These are phyloP conservation scores for Neodiprion lecontei DNA, from an alignment of 1,140 invertebrate genomes.

Conservation along the genomic window DNA sequence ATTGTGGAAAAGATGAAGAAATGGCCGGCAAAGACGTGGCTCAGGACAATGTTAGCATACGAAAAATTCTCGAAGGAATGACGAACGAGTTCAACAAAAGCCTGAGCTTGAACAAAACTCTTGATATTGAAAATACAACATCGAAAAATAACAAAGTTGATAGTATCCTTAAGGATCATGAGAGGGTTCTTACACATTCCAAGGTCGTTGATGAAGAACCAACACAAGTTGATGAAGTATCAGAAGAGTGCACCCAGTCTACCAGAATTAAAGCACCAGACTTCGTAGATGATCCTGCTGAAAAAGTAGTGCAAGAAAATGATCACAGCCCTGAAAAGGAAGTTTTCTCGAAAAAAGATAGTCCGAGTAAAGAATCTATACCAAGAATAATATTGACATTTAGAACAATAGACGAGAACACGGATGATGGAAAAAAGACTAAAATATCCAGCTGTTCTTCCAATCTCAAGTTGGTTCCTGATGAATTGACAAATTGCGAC, in stretches of 20 bases:
- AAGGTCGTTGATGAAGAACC: not conserved
- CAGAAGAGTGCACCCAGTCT: conserved; percentile 14
- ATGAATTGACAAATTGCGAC: conserved; percentile 54
- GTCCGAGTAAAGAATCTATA: conserved; percentile 45
- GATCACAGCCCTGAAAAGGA: conserved; percentile 28
- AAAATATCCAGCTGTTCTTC: conserved; percentile 58
- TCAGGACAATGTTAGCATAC: conserved; percentile 54
- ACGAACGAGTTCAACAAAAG: conserved; percentile 61
- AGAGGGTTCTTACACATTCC: not conserved
- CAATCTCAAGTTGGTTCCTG: conserved; percentile 52
- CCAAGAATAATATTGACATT: conserved; percentile 58
- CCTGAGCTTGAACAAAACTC: conserved; percentile 23
- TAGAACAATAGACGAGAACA: conserved; percentile 58
- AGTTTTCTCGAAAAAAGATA: conserved; percentile 31
- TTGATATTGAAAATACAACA: not conserved
- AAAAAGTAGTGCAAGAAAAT: conserved; percentile 17
- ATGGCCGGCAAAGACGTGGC: conserved; percentile 40
- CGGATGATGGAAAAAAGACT: conserved; percentile 55
- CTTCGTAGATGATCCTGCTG: not conserved
- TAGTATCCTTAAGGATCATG: not conserved
- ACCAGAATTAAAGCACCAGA: conserved; percentile 16
- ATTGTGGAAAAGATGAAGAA: conserved; percentile 38
- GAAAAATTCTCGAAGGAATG: conserved; percentile 61
- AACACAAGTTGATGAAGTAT: not conserved
- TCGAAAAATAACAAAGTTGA: not conserved